These are phyloP conservation scores for Phymastichus coffea DNA, from an alignment of 1,140 invertebrate genomes.

Conservation along the genomic window DNA sequence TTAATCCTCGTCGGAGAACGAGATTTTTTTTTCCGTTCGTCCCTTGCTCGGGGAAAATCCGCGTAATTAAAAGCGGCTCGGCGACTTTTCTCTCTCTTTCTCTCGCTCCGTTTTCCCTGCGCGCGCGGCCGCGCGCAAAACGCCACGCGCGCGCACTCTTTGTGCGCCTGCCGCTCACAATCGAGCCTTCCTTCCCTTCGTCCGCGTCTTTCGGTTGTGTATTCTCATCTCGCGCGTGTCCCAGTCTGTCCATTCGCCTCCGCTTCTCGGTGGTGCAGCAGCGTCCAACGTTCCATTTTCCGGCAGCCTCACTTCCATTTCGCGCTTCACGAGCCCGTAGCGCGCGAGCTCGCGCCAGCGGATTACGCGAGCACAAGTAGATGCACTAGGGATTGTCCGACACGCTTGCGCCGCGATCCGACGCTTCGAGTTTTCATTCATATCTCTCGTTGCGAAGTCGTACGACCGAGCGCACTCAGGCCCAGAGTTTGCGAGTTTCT, in stretches of 20 bases:
- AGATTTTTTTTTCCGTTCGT: too few species aligned
- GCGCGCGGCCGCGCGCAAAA: neutral
- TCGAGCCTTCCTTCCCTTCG: neutral
- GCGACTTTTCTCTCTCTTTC: neutral
- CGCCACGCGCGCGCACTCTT: neutral
- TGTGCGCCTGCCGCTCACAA: too few species aligned
- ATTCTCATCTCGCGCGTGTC: too few species aligned
- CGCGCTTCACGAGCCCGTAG: conserved; percentile 40
- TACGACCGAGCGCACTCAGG: neutral
- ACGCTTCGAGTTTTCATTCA: conserved; percentile 21
- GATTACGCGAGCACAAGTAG: conserved; percentile 25
- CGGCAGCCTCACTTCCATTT: conserved; percentile 37
- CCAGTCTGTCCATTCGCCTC: too few species aligned
- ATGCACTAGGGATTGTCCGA: conserved; percentile 11
- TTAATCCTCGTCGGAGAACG: too few species aligned
- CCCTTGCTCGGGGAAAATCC: too few species aligned
- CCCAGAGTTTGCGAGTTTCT: neutral
- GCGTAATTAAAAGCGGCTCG: too few species aligned
- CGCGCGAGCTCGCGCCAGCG: too few species aligned
- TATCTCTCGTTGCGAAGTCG: neutral
- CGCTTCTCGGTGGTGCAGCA: too few species aligned
- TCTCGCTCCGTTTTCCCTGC: neutral
- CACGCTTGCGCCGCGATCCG: too few species aligned
- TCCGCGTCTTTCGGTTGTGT: neutral
- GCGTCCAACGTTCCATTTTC: too few species aligned